Conservation (phyloP, 1,140 invertebrate genomes). For the Portunus trituberculatus region DNA sequence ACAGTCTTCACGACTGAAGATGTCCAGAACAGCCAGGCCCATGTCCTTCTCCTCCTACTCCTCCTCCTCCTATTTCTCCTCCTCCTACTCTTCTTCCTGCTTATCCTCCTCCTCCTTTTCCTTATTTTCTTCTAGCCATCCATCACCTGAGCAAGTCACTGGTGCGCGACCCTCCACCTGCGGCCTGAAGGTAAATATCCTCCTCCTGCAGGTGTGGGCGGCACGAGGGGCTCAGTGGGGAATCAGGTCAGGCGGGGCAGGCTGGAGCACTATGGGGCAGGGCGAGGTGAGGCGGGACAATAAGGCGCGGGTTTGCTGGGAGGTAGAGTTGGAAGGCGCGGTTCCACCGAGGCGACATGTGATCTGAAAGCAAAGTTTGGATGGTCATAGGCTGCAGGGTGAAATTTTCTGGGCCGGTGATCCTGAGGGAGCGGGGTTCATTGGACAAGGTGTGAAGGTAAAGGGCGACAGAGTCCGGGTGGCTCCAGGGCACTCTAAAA, state of each 20-base stretch:
- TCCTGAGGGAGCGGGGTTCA: not conserved
- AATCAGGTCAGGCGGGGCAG: not conserved
- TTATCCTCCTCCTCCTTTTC: not conserved
- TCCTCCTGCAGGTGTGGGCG: slow-evolving; percentile 48
- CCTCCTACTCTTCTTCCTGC: not conserved
- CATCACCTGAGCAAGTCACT: slow-evolving; percentile 34
- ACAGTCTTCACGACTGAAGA: too few species aligned
- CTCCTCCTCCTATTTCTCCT: too few species aligned
- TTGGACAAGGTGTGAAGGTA: too few species aligned
- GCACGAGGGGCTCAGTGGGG: not conserved
- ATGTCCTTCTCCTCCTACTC: too few species aligned
- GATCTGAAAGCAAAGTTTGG: not conserved
- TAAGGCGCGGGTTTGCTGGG: not conserved
- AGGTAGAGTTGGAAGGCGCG: not conserved
- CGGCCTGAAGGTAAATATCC: slow-evolving; percentile 46
- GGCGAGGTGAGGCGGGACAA: not conserved
- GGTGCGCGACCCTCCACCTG: slow-evolving; percentile 44
- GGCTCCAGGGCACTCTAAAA: not conserved
- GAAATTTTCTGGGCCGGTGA: not conserved
- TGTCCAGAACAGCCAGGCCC: too few species aligned
- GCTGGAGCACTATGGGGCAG: not conserved
- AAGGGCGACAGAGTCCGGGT: not conserved
- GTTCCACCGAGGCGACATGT: not conserved
- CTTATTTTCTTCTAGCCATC: not conserved
- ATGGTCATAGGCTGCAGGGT: not conserved